Percentiles rank a stretch among this genome's conserved stretches.
Evolutionary conservation across 2,113 vertebrate species (phyloP).

Genomic region (Rhipidura dahli): DNA sequence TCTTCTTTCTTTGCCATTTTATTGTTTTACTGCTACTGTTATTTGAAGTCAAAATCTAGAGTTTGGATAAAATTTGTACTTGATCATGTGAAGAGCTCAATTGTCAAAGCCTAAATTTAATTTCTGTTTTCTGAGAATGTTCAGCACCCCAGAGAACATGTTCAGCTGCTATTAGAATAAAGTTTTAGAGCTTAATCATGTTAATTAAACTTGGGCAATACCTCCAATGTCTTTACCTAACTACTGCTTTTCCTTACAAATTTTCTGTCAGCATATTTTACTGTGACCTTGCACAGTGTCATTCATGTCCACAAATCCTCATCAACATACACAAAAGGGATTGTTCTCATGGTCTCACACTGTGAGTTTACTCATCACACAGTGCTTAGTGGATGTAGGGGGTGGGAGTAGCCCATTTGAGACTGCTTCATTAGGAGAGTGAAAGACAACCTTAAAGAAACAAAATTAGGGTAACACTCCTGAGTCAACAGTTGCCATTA

Average conservation of each 20-base stretch:
- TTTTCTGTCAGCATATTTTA: conserved; percentile 1
- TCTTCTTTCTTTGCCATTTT: neutral
- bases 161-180: neutral
- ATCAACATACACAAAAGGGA: conserved; percentile 2
- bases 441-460: conserved; percentile 48
- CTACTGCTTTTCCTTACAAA: neutral
- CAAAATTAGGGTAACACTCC: conserved; percentile 30
- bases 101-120: neutral
- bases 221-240: neutral
- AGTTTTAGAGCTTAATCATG: neutral
- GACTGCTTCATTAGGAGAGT: conserved; percentile 34
- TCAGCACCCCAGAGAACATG: neutral
- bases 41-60: neutral
- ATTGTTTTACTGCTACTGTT: neutral
- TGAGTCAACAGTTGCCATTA: conserved; percentile 45
- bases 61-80: neutral
- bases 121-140: neutral
- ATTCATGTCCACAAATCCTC: conserved; percentile 12
- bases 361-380: conserved; percentile 48
- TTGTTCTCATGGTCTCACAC: conserved; percentile 39
- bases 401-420: conserved; percentile 18
- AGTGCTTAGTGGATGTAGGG: neutral
- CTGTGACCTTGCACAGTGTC: neutral
- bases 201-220: neutral
- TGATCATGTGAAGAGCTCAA: neutral